phyloP scores from a whole-genome alignment of 1,140 invertebrate genomes.

The Chrysomallon squamiferum region DNA sequence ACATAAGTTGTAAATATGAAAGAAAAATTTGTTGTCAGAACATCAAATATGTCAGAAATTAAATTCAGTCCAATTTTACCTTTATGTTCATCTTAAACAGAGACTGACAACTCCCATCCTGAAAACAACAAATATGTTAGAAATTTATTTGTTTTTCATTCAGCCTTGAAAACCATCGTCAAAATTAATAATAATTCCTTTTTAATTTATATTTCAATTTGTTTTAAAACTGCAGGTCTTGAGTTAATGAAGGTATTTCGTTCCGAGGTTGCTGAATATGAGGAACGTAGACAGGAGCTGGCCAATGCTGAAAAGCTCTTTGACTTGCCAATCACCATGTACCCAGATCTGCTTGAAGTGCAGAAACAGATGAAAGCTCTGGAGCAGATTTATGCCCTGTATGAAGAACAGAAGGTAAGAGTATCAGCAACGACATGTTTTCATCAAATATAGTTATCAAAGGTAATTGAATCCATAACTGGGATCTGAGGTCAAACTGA shows the following conservation, averaged over 20 bases:
- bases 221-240: conserved; percentile 39
- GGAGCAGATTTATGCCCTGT: conserved; percentile 79
- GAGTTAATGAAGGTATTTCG: conserved; percentile 70
- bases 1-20: background rate
- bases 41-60: background rate
- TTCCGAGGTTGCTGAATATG: conserved; percentile 73
- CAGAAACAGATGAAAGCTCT: conserved; percentile 78
- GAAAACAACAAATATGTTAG: background rate
- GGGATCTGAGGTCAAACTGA: too few relatives aligned
- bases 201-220: background rate
- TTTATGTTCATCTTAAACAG: background rate
- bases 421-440: background rate
- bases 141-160: background rate
- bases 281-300: conserved; percentile 73
- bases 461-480: too few relatives aligned
- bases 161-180: background rate
- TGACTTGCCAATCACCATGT: conserved; percentile 82
- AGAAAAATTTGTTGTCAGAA: background rate
- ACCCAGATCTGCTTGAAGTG: conserved; percentile 75
- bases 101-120: background rate
- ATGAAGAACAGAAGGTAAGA: conserved; percentile 75
- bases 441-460: too few relatives aligned
- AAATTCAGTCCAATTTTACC: background rate
- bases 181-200: background rate
- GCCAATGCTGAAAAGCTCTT: conserved; percentile 84